Percentiles rank a stretch among this genome's conserved stretches.
Conservation (phyloP, 2,113 vertebrate species). For the Passer montanus region DNA sequence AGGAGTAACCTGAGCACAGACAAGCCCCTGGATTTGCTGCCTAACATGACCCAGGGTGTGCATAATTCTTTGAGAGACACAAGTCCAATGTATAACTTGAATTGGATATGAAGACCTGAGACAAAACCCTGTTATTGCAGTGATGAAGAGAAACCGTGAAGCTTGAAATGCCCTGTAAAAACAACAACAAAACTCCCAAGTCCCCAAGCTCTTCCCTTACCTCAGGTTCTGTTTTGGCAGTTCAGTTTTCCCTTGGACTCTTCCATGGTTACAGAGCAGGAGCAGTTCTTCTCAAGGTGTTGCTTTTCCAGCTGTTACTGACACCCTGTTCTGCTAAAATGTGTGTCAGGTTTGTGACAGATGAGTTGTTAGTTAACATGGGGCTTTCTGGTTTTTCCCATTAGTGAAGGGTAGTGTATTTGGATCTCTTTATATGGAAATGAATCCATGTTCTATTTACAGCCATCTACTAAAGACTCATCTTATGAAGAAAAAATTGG, state of each 20-base stretch:
- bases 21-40: background rate
- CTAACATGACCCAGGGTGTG: accelerated
- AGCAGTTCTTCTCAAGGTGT: background rate
- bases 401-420: background rate
- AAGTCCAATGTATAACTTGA: background rate
- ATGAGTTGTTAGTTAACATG: background rate
- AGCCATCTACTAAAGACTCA: background rate
- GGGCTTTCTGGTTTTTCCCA: background rate
- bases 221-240: background rate
- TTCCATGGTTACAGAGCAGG: background rate
- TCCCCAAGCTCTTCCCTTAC: background rate
- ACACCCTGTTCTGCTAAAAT: background rate
- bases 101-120: background rate
- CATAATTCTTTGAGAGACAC: background rate
- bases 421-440: constrained; percentile 24
- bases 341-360: background rate
- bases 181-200: background rate
- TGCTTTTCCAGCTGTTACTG: background rate
- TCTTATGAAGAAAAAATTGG: constrained; percentile 11
- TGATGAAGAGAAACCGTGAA: background rate
- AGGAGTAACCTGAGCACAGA: background rate
- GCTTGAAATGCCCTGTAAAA: background rate
- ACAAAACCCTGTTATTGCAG: background rate
- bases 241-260: background rate
- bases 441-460: constrained; percentile 28